Conservation (phyloP, 2,113 vertebrate genomes). For the Patagioenas fasciata region DNA sequence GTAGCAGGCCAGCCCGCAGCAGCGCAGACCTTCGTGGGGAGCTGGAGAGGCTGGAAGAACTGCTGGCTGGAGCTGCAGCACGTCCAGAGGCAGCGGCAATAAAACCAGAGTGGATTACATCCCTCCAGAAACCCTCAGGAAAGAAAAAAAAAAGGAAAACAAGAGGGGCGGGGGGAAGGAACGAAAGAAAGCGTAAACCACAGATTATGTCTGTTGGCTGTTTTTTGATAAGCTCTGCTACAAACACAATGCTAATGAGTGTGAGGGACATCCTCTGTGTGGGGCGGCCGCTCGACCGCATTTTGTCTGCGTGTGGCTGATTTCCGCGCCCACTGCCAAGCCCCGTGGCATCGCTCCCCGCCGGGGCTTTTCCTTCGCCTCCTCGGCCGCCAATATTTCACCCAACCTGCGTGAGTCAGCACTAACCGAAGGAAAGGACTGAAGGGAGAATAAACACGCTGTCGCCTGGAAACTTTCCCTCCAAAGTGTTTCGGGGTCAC, state of each 20-base stretch:
- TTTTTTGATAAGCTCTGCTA: slow-evolving; percentile 66
- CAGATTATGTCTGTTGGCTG: slow-evolving; percentile 72
- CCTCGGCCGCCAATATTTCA: slow-evolving; percentile 44
- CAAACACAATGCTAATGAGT: slow-evolving; percentile 66
- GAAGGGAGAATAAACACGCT: slow-evolving; percentile 25
- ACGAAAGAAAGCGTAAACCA: slow-evolving; percentile 57
- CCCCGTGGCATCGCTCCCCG: slow-evolving; percentile 58
- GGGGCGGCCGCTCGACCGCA: slow-evolving; percentile 59
- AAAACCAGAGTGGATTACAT: slow-evolving; percentile 65
- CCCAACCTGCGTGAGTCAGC: slow-evolving; percentile 65
- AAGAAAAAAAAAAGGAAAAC: not conserved
- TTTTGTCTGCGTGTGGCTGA: slow-evolving; percentile 66
- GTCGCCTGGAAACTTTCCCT: slow-evolving; percentile 40
- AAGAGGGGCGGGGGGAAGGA: not conserved
- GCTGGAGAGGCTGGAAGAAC: slow-evolving; percentile 36
- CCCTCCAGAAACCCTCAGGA: slow-evolving; percentile 43
- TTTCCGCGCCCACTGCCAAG: slow-evolving; percentile 64
- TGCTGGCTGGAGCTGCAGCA: slow-evolving; percentile 55
- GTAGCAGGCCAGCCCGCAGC: slow-evolving; percentile 12
- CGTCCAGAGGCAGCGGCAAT: slow-evolving; percentile 56
- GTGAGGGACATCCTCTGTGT: slow-evolving; percentile 60
- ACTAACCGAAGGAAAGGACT: slow-evolving; percentile 52
- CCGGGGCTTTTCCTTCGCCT: slow-evolving; percentile 54
- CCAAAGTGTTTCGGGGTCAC: not conserved
- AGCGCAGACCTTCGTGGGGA: slow-evolving; percentile 34